Base-by-base conservation (phyloP, 2,113 vertebrate genomes). In the Phaetusa simplex region DNA sequence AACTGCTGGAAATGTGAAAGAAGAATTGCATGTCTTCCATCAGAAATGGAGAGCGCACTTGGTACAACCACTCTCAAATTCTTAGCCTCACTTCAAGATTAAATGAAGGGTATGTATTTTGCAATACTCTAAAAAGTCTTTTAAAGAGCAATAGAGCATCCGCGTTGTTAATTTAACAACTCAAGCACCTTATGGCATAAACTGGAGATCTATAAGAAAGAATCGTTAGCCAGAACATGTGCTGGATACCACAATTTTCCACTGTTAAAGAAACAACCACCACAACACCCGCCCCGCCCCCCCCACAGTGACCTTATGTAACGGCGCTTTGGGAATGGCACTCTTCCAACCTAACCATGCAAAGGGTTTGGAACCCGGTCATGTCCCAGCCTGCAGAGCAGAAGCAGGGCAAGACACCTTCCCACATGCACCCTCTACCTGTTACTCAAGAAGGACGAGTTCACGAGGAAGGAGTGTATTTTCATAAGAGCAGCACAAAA, bases 381-480 rank as follows among this genome's bases (percentile, higher is more conserved):
- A 67, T 77, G 91, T 91, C 89, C 89, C 91, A 93, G 93, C 95
- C 95, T 95, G 97, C 84, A 89, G 69, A 66, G 67, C 26, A 43
- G 65, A 77, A 82, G 83, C 82, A 58, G 70, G 93, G 70, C 81
- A 49, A 24, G 16, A 64, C 76, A 45, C 84, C 90, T 40, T 87
- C 89, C 91, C 91, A 77, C 96, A 91, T 77, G 87, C 93, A 91
- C 74, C 93, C 93, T 1, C 94, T 95, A 96, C 93, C 96, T 95
- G 96, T 90, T 90, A 50, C 56, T 95, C 94, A 97, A 78, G 95
- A 92, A 92, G 86, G 91, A 94, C 22, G 87, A 94, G 74, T 20
- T 95, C 78, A 62, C 27, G 19, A 95, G 94, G 86, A 93, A 76
- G 91, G 58, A 96, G 77, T 86, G 58, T 73, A 53, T 79, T 95